A percentile compares a stretch with the other conserved stretches of the same genome.
Evolutionary conservation across 1,140 invertebrate genomes (phyloP).

Genomic region (Andricus grossulariae): DNA sequence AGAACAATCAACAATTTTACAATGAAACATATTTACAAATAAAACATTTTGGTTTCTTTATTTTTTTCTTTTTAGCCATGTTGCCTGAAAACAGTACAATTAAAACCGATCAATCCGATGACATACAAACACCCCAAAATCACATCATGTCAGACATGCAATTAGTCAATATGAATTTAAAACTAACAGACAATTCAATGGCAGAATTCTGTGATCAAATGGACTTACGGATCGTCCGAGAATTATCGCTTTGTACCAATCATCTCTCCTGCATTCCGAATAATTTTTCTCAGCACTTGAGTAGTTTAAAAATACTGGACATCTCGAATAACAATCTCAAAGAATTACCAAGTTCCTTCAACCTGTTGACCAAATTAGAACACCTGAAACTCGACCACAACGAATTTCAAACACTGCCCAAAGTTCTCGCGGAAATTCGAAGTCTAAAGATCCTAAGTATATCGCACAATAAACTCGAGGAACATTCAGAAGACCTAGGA

Average conservation of each 20-base stretch:
- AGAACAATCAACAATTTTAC: no score
- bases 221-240: slow-evolving; percentile 37
- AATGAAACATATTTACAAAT: no score
- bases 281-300: slow-evolving; percentile 44
- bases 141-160: slow-evolving; percentile 30
- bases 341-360: slow-evolving; percentile 49
- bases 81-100: slow-evolving; percentile 22
- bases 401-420: slow-evolving; percentile 32
- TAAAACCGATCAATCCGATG: neutral
- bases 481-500: slow-evolving; percentile 41
- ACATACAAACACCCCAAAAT: slow-evolving; percentile 33
- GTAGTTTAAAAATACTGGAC: slow-evolving; percentile 45
- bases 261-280: slow-evolving; percentile 41
- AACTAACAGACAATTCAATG: slow-evolving; percentile 37
- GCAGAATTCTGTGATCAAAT: slow-evolving; percentile 29
- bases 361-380: slow-evolving; percentile 41
- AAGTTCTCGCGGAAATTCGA: slow-evolving; percentile 40
- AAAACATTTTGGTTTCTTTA: slow-evolving; percentile 36
- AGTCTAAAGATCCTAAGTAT: slow-evolving; percentile 39
- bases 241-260: slow-evolving; percentile 37
- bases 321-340: slow-evolving; percentile 49
- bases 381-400: slow-evolving; percentile 49
- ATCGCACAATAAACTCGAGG: slow-evolving; percentile 31
- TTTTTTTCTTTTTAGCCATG: slow-evolving; percentile 45
- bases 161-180: slow-evolving; percentile 32